Evolutionary conservation across 2,888 invertebrate species (phyloP), one percentile per base, ranked within the genome.

Genomic region (Thumatha senex): DNA sequence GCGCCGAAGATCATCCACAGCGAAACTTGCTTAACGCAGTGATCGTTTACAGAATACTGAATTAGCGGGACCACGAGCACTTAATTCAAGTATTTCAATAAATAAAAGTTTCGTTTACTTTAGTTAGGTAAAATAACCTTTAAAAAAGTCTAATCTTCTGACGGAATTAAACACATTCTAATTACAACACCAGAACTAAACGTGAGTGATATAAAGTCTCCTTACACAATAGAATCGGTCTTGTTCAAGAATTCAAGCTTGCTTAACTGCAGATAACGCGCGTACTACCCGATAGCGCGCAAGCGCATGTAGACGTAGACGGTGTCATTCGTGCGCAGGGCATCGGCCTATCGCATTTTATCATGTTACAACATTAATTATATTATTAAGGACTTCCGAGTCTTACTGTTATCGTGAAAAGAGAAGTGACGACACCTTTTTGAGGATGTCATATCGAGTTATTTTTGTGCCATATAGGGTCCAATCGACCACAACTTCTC

Each of bases 231-330:
- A 38, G 53, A 56, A 51, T 44, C 44, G 58, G 48, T 62, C 66
- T 63, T 67, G 70, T 58, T 54, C 55, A 55, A 58, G 62, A 58
- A 59, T 12, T n/a, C n/a, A n/a, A n/a, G n/a, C 29, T 71, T 69
- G 53, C 72, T 44, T 45, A 67, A 65, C 49, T 39, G 24, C 30
- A 57, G 72, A 73, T 73, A 70, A 70, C 56, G 40, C 64, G 66
- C 64, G 70, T 68, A 50, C 63, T 58, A 34, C 18, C 5, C 46
- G 71, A 70, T 70, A 71, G 54, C 44, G 58, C 55, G 54, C 58
- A 56, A 65, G 65, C 58, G 56, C 65, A 42, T 43, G 48, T 49
- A 49, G 43, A 15, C 43, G 31, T 11, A 10, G 12, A 24, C 35
- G n/a, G n/a, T 29, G 35, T 51, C 54, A 57, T 53, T 54, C 56